These are phyloP conservation scores for Melanerpes aurifrons DNA, from an alignment of 2,113 vertebrate species.

Conservation along the genomic window DNA sequence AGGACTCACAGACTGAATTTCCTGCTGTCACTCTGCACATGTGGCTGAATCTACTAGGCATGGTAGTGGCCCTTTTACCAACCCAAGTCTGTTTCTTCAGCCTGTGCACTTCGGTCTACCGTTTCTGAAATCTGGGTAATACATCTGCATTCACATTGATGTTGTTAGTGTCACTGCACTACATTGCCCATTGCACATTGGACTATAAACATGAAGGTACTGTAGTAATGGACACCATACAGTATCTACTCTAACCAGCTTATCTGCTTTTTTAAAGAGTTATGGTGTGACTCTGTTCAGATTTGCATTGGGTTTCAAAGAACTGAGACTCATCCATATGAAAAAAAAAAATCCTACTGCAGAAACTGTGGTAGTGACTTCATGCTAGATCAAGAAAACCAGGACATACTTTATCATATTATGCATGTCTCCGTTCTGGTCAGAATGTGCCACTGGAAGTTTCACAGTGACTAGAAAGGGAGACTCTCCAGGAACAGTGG, in stretches of 20 bases:
- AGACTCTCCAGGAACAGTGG: background rate
- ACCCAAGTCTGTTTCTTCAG: background rate
- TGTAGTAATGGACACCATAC: background rate
- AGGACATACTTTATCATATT: background rate
- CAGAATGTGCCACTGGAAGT: background rate
- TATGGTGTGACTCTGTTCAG: background rate
- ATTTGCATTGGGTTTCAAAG: background rate
- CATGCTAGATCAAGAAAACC: background rate
- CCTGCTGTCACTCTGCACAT: background rate
- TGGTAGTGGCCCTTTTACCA: background rate
- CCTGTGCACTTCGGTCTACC: background rate
- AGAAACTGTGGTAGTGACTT: background rate
- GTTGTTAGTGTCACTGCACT: background rate
- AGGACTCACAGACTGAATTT: background rate
- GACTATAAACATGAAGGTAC: background rate
- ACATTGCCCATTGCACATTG: background rate
- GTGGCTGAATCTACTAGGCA: background rate
- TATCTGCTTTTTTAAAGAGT: background rate
- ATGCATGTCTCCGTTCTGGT: fast-evolving
- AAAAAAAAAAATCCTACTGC: background rate
- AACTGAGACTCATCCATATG: background rate
- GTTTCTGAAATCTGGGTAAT: background rate
- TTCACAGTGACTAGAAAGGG: background rate
- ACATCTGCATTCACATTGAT: background rate
- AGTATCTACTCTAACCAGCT: background rate